These are phyloP conservation scores for Malacoctenus gilli DNA, from an alignment of 2,797 vertebrate species.

Conservation along the genomic window DNA sequence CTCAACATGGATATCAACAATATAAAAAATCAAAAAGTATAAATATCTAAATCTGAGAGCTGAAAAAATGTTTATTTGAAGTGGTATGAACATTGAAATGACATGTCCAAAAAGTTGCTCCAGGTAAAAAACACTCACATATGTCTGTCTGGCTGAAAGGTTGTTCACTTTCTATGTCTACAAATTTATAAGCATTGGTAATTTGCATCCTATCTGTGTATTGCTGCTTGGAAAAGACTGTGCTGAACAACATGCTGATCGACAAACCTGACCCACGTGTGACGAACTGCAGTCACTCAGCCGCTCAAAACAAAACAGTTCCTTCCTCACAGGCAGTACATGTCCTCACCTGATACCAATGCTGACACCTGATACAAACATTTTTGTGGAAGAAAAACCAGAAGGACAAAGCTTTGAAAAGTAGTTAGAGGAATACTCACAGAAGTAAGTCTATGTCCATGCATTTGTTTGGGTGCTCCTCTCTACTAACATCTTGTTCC, in stretches of 20 bases:
- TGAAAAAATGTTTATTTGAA: no score
- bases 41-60: no score
- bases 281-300: conserved; percentile 4
- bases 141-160: no score
- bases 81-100: no score
- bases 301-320: conserved; percentile 8
- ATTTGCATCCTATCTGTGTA: background rate
- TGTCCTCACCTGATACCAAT: no score
- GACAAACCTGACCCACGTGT: background rate
- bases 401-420: background rate
- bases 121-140: conserved; percentile 1
- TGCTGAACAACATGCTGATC: background rate
- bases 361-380: no score
- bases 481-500: conserved; percentile 69
- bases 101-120: background rate
- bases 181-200: background rate
- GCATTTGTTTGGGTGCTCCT: conserved; percentile 68
- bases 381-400: background rate
- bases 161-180: background rate
- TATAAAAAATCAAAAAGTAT: no score
- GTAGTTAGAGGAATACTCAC: conserved; percentile 71
- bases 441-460: conserved; percentile 78
- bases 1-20: no score
- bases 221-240: background rate
- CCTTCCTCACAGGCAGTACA: background rate